phyloP scores from a whole-genome alignment of 2,888 invertebrate species.

The Brassicogethes aeneus region DNA sequence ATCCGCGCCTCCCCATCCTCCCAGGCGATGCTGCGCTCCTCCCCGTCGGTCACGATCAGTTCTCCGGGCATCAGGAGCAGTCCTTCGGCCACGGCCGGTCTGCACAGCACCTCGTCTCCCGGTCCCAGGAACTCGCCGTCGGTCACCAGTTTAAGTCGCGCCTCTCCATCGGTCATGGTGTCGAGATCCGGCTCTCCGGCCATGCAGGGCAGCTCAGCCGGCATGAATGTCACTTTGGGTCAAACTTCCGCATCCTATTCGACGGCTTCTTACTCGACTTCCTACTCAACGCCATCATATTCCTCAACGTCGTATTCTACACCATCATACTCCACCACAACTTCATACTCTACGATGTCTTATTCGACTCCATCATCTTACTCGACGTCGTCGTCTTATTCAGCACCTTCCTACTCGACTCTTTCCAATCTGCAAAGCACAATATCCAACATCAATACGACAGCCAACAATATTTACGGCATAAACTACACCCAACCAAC shows the following conservation, averaged over 20 bases:
- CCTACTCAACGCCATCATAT: too few species aligned
- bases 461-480: slow-evolving; percentile 30
- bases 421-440: slow-evolving; percentile 30
- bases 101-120: slow-evolving; percentile 23
- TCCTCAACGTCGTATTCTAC: too few species aligned
- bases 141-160: slow-evolving; percentile 35
- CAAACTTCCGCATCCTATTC: slow-evolving; percentile 36
- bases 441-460: slow-evolving; percentile 34
- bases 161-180: slow-evolving; percentile 39
- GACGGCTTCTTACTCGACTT: too few species aligned
- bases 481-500: slow-evolving; percentile 23
- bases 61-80: slow-evolving; percentile 29
- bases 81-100: slow-evolving; percentile 24
- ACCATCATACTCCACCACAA: too few species aligned
- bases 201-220: slow-evolving; percentile 50
- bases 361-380: too few species aligned
- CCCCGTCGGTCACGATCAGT: slow-evolving; percentile 25
- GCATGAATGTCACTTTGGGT: slow-evolving; percentile 53
- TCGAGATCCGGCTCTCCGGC: slow-evolving; percentile 38
- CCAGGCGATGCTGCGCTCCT: slow-evolving; percentile 38
- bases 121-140: slow-evolving; percentile 33
- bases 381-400: too few species aligned
- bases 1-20: slow-evolving; percentile 41
- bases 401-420: slow-evolving; percentile 35
- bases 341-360: too few species aligned